A percentile compares a stretch with the other conserved stretches of the same genome.
Evolutionary conservation across 2,113 vertebrate species (phyloP).

Genomic region (Nesospiza acunhae): DNA sequence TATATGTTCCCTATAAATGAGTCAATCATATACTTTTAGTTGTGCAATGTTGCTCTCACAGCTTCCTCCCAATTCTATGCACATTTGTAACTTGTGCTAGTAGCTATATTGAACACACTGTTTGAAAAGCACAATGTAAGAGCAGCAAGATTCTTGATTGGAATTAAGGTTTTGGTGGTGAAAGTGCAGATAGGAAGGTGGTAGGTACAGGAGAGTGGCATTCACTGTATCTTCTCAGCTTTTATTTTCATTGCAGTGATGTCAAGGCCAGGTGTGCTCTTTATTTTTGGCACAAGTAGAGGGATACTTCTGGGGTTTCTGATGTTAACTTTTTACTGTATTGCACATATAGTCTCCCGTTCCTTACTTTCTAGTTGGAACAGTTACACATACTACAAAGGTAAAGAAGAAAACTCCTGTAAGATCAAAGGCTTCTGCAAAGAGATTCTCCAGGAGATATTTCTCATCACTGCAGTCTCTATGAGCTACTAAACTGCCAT

Average conservation of each 20-base stretch:
- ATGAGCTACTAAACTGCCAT: constrained; percentile 46
- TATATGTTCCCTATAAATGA: neutral
- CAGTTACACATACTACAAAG: neutral
- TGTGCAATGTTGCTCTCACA: neutral
- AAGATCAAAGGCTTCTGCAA: neutral
- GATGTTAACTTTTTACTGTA: neutral
- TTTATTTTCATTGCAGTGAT: neutral
- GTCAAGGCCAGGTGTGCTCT: neutral
- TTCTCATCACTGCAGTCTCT: constrained; percentile 47
- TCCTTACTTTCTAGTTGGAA: neutral
- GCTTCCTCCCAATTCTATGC: neutral
- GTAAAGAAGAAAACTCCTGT: neutral
- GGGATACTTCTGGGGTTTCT: rapidly evolving
- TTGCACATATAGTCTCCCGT: neutral
- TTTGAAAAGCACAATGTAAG: neutral
- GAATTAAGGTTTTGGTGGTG: neutral
- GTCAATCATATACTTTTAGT: neutral
- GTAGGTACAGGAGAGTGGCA: neutral
- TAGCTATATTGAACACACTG: neutral
- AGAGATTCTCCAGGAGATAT: constrained; percentile 26
- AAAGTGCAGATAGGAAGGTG: neutral
- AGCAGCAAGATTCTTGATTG: neutral
- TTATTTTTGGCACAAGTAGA: neutral
- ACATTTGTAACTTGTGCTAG: neutral
- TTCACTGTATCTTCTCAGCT: neutral